Evolutionary conservation across 2,888 invertebrate species (phyloP).

Genomic region (Pristionchus mayeri): DNA sequence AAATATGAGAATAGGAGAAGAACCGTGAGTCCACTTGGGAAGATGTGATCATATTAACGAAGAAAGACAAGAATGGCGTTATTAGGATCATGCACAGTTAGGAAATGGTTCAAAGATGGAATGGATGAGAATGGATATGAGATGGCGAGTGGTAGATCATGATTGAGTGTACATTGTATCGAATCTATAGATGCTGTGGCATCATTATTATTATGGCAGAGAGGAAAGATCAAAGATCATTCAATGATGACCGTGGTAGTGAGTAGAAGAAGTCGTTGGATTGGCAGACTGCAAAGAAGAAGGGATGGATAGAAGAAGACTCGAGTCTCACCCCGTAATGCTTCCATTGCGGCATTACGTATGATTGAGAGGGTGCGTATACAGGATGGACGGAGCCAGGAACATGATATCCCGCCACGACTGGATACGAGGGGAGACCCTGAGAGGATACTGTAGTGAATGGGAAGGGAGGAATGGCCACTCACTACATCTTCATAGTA

Average conservation of each 20-base stretch:
- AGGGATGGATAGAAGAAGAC: not conserved
- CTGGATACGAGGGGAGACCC: conserved; percentile 20
- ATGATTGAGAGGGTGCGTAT: conserved; percentile 14
- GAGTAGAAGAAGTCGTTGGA: not conserved
- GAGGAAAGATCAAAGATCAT: not conserved
- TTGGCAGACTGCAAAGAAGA: not conserved
- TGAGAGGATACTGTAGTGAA: not conserved
- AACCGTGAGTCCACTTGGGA: not conserved
- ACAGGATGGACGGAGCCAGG: conserved; percentile 26
- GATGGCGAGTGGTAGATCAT: conserved; percentile 15
- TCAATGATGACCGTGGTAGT: conserved; percentile 26
- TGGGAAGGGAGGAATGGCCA: not conserved
- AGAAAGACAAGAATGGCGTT: not conserved
- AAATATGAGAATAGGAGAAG: not conserved
- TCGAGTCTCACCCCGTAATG: not conserved
- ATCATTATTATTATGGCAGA: not conserved
- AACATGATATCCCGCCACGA: conserved; percentile 29
- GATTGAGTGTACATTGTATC: conserved; percentile 23
- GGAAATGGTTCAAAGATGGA: not conserved
- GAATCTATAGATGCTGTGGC: no score
- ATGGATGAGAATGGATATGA: conserved; percentile 1
- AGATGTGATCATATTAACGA: not conserved
- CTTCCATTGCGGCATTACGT: conserved; percentile 20
- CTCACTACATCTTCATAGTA: conserved; percentile 46
- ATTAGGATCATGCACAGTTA: not conserved